Base-by-base conservation (phyloP, 1,140 invertebrate genomes). In the Cydia amplana region DNA sequence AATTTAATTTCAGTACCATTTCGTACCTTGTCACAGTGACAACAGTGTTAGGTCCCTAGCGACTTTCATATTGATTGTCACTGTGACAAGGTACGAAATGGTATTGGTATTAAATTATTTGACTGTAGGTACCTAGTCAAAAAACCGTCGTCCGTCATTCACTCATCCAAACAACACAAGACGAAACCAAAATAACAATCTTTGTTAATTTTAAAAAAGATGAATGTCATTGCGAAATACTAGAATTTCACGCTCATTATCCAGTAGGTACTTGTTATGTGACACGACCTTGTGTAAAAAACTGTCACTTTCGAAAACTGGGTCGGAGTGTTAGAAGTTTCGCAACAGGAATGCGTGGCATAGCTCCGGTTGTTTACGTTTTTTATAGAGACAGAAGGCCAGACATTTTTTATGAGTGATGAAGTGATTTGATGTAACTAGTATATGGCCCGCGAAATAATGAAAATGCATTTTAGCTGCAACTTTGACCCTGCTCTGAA, bases 141-240 rank as follows among this genome's bases (percentile, higher is more conserved):
- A 51, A 16, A 51, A 18, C 49, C 5, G 5, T 51, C 5, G 5
- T 51, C 49, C 4, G 3, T 23, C 51, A 60, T 1, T n/a, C 51
- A 60, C 55, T 14, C 43, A 46, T 14, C 3, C 12, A 46, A 16
- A 46, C 7, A 46, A 14, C 40, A 12, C 40, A 46, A 46, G 12
- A 46, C 43, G 43, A 12, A 60, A 10, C 55, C 9, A 23, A 60
- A 60, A 60, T 23, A 60, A 6, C 9, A 23, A 60, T 20, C n/a
- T 20, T 23, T 6, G 18, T 23, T 18, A 20, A 60, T 51, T 9
- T 51, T 51, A 23, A 60, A 1, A 60, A 60, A 23, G 55, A 60
- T 60, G 55, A 60, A 60, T 60, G 55, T 51, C 49, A 60, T 23
- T 60, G 20, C n/a, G 51, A 55, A 60, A 60, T 23, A 60, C 20